A percentile compares a stretch with the other conserved stretches of the same genome.
Conservation (phyloP, 2,797 vertebrate species). For the Melanotaenia nigrans region DNA sequence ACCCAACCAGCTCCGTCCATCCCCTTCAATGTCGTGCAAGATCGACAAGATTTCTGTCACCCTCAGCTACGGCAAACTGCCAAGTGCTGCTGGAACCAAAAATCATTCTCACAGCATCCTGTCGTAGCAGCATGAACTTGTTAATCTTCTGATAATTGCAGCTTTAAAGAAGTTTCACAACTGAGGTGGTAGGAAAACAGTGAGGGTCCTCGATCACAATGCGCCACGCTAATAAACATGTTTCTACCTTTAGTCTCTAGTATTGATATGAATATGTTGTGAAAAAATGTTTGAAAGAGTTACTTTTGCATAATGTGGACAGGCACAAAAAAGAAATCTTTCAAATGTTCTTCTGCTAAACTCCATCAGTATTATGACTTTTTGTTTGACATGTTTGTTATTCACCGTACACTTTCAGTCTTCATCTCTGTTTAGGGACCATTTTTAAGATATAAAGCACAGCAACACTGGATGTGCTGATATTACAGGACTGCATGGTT, state of each 20-base stretch:
- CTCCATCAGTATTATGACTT: slow-evolving; percentile 82
- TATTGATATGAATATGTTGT: slow-evolving; percentile 17
- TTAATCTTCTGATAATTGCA: slow-evolving; percentile 83
- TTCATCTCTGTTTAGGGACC: not conserved
- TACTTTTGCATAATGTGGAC: slow-evolving; percentile 1
- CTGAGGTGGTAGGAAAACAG: slow-evolving; percentile 52
- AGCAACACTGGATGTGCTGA: not conserved
- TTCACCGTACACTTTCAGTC: not conserved
- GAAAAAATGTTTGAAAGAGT: not conserved
- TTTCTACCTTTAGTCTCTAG: slow-evolving; percentile 22
- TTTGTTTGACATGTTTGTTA: slow-evolving; percentile 59
- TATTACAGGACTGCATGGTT: not conserved
- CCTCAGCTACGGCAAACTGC: slow-evolving; percentile 84
- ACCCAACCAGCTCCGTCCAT: slow-evolving; percentile 74
- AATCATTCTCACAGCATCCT: slow-evolving; percentile 82
- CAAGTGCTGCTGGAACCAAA: slow-evolving; percentile 83
- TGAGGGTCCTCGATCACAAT: slow-evolving; percentile 32
- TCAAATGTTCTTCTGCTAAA: slow-evolving; percentile 29
- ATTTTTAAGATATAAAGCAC: slow-evolving; percentile 46
- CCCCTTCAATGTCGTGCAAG: slow-evolving; percentile 85
- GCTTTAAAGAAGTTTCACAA: slow-evolving; percentile 76
- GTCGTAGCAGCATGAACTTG: slow-evolving; percentile 76
- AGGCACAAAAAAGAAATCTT: not conserved
- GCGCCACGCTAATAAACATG: slow-evolving; percentile 39
- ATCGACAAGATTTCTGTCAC: slow-evolving; percentile 89